Percentiles rank a stretch among this genome's conserved stretches.
Evolutionary conservation across 1,140 invertebrate genomes (phyloP).

Genomic region (Hesperophylax magnus): DNA sequence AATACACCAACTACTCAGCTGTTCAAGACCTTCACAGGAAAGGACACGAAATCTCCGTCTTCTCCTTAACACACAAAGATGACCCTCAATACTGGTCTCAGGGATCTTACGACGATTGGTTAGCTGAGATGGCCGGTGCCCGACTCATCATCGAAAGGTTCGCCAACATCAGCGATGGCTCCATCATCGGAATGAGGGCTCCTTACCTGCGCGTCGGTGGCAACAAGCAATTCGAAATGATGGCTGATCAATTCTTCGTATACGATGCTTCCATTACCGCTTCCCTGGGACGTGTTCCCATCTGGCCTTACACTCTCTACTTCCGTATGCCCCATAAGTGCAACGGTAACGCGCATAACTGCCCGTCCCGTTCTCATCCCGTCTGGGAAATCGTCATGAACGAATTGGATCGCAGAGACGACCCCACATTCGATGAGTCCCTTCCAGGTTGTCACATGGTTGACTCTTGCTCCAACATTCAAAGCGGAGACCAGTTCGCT

Average conservation of each 20-base stretch:
- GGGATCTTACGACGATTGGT: conserved; percentile 91
- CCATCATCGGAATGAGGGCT: conserved; percentile 89
- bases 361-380: conserved; percentile 90
- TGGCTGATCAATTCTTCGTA: conserved; percentile 95
- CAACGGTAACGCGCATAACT: conserved; percentile 93
- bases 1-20: conserved; percentile 96
- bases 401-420: conserved; percentile 91
- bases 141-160: conserved; percentile 90
- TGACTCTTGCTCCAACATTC: conserved; percentile 93
- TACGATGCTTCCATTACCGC: conserved; percentile 96
- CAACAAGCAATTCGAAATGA: conserved; percentile 96
- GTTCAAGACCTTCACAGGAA: conserved; percentile 92
- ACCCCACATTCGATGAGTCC: conserved; percentile 91
- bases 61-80: conserved; percentile 94
- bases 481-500: conserved; percentile 89
- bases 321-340: conserved; percentile 96
- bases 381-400: conserved; percentile 98
- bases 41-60: conserved; percentile 94
- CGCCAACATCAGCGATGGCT: conserved; percentile 92
- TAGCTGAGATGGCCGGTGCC: conserved; percentile 96
- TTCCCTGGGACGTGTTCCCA: conserved; percentile 87
- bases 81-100: conserved; percentile 91
- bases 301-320: conserved; percentile 97
- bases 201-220: conserved; percentile 93
- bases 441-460: conserved; percentile 95